Evolutionary conservation across 2,888 invertebrate genomes (phyloP), one percentile per base, ranked within the genome.

Genomic region (Lepidocyrtinus sp.): DNA sequence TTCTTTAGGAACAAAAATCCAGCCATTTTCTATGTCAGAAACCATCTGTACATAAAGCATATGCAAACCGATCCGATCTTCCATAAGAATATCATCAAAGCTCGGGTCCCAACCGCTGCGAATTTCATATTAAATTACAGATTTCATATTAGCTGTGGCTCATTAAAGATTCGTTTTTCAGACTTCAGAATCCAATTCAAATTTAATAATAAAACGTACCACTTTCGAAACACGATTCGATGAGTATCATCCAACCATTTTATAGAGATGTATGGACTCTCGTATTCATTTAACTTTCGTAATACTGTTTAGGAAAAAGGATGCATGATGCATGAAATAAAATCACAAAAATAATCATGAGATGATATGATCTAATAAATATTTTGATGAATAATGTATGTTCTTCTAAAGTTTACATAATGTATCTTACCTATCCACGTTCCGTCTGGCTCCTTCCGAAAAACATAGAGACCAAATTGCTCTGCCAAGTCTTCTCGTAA

Each of bases 261-360:
- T 86, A 95, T 93, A 72, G 98, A 96, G 90, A 98, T 94, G 90
- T 94, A 96, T 0, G 99, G 98, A 85, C 97, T 96, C 91, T 99
- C 99, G 91, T 97, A 99, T 89, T 98, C 95, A 90, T 98, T 96
- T 84, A 99, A 90, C 89, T 95, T 96, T 86, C 98, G 92, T 83
- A 97, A 90, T 87, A 97, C 93, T 90, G 70, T 62, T 50, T 55
- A 24, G 5, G 15, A 24, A 65, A 73, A 45, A 80, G 72, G 19
- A 69, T 22, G 36, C 5, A 36, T n/a, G n/a, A n/a, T n/a, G 12
- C 36, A 7, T 36, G 36, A 36, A 36, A 36, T 36, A 7, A 36
- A 36, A 36, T 36, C n/a, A 36, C 36, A 12, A 5, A 36, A 5
- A 36, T 5, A 36, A 36, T 36, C 12, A 36, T 36, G 36, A 36